phyloP scores from a whole-genome alignment of 2,888 invertebrate species.

The Drosophila yooni region DNA sequence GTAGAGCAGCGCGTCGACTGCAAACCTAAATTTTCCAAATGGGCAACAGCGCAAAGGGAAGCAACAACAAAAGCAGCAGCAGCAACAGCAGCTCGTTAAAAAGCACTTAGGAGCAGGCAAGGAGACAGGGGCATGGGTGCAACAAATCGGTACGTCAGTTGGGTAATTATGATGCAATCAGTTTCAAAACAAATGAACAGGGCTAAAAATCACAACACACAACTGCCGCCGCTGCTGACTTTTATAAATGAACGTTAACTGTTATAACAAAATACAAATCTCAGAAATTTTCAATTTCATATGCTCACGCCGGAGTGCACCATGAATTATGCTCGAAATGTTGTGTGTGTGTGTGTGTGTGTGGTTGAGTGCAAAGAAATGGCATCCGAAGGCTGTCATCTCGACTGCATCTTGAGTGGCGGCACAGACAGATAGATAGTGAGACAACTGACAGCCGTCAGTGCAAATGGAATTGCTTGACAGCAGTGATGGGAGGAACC shows the following conservation, averaged over 20 bases:
- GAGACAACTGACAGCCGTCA: constrained; percentile 65
- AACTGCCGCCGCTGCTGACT: constrained; percentile 52
- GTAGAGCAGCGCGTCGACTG: constrained; percentile 9
- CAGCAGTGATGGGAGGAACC: neutral
- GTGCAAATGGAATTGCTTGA: constrained; percentile 67
- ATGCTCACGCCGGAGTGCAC: constrained; percentile 17
- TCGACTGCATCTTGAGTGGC: constrained; percentile 54
- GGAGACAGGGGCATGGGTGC: neutral
- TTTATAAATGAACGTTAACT: constrained; percentile 61
- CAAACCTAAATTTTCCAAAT: constrained; percentile 39
- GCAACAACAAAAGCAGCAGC: constrained; percentile 1
- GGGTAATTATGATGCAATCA: constrained; percentile 79
- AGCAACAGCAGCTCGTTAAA: constrained; percentile 70
- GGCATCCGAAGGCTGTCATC: constrained; percentile 72
- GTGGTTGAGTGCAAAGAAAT: constrained; percentile 37
- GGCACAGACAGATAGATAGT: constrained; percentile 24
- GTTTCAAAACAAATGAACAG: constrained; percentile 61
- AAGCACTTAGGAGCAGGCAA: constrained; percentile 68
- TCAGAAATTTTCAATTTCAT: constrained; percentile 47
- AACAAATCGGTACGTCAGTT: constrained; percentile 46
- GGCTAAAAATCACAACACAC: constrained; percentile 57
- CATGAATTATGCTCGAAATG: constrained; percentile 45
- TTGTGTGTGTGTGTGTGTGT: neutral
- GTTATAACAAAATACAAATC: constrained; percentile 11
- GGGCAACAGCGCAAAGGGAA: constrained; percentile 18